Percentiles rank a stretch among this genome's conserved stretches.
These are phyloP conservation scores for Sesia bembeciformis DNA, from an alignment of 2,888 invertebrate species.

Conservation along the genomic window DNA sequence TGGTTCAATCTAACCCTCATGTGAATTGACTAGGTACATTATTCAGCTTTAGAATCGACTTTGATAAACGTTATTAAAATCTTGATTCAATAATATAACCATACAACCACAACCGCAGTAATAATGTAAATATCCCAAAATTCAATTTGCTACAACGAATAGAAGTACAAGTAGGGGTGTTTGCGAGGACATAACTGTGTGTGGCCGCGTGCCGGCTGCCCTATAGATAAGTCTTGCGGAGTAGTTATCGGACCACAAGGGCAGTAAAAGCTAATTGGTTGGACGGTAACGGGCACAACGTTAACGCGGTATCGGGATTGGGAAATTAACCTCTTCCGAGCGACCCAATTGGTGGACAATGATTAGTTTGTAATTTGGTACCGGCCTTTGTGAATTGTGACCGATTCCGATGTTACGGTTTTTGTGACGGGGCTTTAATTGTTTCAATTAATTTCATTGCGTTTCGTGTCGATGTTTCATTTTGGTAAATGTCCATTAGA, in stretches of 20 bases:
- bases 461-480: not conserved
- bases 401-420: conserved; percentile 20
- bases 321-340: conserved; percentile 64
- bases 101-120: not conserved
- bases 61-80: no score
- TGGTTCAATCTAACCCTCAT: no score
- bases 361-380: conserved; percentile 65
- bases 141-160: not conserved
- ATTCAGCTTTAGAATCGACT: no score
- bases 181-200: conserved; percentile 38
- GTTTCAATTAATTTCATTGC: not conserved
- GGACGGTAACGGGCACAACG: conserved; percentile 41
- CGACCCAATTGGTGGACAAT: conserved; percentile 54
- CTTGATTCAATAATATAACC: no score
- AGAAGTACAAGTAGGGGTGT: conserved; percentile 14
- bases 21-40: no score
- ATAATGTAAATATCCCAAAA: not conserved
- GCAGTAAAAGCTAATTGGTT: conserved; percentile 69
- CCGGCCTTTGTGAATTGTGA: conserved; percentile 30
- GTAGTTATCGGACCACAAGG: conserved; percentile 63
- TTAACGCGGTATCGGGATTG: conserved; percentile 45
- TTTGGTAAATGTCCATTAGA: not conserved
- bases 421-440: conserved; percentile 9
- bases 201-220: conserved; percentile 21
- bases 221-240: conserved; percentile 57